Evolutionary conservation across 2,888 invertebrate genomes (phyloP).

Genomic region (Zeuzera pyrina): DNA sequence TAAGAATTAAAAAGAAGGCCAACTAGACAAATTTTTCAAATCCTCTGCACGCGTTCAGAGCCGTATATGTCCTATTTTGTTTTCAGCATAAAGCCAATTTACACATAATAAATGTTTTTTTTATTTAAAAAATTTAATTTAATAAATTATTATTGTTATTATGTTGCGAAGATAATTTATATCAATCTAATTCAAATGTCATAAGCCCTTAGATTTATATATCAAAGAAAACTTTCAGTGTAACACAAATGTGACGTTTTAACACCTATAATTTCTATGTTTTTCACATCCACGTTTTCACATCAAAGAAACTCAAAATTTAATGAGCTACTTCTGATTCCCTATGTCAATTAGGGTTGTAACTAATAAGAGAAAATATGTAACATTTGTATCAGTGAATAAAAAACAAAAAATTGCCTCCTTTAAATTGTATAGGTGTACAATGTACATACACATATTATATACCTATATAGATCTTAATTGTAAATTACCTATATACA

Average conservation of each 20-base stretch:
- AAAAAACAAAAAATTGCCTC: too few relatives aligned
- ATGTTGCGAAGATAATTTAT: neutral
- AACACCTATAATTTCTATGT: neutral
- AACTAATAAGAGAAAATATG: neutral
- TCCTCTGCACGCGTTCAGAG: too few relatives aligned
- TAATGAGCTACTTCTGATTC: neutral
- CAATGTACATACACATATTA: too few relatives aligned
- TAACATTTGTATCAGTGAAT: neutral
- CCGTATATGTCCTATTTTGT: too few relatives aligned
- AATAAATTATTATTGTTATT: neutral
- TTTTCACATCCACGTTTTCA: neutral
- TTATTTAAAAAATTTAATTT: too few relatives aligned
- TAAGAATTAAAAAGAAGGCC: too few relatives aligned
- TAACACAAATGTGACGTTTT: neutral
- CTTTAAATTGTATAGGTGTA: too few relatives aligned
- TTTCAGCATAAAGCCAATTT: too few relatives aligned
- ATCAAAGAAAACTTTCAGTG: neutral
- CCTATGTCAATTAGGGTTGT: neutral
- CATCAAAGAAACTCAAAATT: too few relatives aligned
- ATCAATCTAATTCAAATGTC: neutral
- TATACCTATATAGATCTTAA: too few relatives aligned
- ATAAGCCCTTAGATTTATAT: neutral
- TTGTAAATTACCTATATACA: too few relatives aligned
- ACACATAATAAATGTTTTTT: neutral
- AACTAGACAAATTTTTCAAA: too few relatives aligned